These are phyloP conservation scores for Lottia gigantea DNA, from an alignment of 2,888 invertebrate species.

Conservation along the genomic window DNA sequence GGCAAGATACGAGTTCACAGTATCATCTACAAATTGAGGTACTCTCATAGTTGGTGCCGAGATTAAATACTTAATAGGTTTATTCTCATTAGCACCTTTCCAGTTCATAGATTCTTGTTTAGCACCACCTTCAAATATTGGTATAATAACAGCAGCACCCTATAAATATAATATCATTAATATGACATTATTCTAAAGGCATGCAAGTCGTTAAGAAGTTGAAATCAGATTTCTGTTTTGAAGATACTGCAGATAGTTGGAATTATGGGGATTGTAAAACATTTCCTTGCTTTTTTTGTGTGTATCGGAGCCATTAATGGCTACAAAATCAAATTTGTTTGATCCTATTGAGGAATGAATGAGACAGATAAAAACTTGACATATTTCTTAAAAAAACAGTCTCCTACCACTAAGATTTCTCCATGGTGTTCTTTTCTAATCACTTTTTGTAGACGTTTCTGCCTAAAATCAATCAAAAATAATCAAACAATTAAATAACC, in stretches of 20 bases:
- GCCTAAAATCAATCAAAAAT: conserved; percentile 48
- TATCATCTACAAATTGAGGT: conserved; percentile 45
- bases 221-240: no score
- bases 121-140: conserved; percentile 35
- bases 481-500: background rate
- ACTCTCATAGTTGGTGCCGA: conserved; percentile 62
- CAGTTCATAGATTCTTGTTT: conserved; percentile 33
- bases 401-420: conserved; percentile 58
- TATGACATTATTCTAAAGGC: no score
- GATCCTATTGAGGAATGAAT: no score
- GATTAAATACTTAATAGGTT: conserved; percentile 55
- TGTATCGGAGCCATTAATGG: no score
- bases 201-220: no score
- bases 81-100: conserved; percentile 45
- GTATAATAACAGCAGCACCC: conserved; percentile 56
- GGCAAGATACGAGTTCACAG: conserved; percentile 57
- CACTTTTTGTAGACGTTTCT: conserved; percentile 50
- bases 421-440: conserved; percentile 51
- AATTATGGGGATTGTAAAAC: no score
- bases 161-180: no score
- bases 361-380: no score
- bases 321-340: no score
- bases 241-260: no score
- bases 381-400: no score
- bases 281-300: no score